These are phyloP conservation scores for Pocillopora grandis DNA, from an alignment of 92 coral and sea anemone genomes.

Conservation along the genomic window DNA sequence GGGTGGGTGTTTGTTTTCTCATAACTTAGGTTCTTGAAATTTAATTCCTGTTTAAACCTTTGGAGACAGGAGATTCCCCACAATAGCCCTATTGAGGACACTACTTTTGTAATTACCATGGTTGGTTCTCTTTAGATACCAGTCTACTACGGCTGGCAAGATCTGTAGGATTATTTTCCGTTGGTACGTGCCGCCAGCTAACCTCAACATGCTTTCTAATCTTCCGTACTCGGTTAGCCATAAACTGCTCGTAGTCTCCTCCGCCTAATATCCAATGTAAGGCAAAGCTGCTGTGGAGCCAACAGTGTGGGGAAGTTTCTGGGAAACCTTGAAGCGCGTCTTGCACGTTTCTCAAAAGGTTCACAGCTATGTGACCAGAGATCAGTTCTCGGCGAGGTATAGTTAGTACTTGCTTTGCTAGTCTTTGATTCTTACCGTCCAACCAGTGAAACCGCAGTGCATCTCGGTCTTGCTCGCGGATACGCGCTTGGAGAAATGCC, in stretches of 20 bases:
- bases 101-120: background rate
- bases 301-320: background rate
- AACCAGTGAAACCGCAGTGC: conserved; percentile 44
- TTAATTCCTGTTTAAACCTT: too few species aligned
- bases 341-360: conserved; percentile 36
- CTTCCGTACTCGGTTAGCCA: conserved; percentile 36
- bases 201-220: conserved; percentile 23
- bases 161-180: conserved; percentile 39
- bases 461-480: conserved; percentile 51
- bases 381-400: conserved; percentile 44
- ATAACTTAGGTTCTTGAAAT: too few species aligned
- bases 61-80: too few species aligned
- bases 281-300: conserved; percentile 36
- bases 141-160: conserved; percentile 27
- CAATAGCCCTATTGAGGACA: too few species aligned
- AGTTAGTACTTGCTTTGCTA: too few species aligned
- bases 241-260: conserved; percentile 49
- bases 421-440: conserved; percentile 1
- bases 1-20: too few species aligned
- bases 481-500: conserved; percentile 55
- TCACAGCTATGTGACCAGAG: conserved; percentile 40
- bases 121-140: background rate
- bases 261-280: conserved; percentile 36
- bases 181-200: conserved; percentile 50
- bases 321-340: conserved; percentile 23